Evolutionary conservation across 2,113 vertebrate genomes (phyloP).

Genomic region (Sylvia atricapilla): DNA sequence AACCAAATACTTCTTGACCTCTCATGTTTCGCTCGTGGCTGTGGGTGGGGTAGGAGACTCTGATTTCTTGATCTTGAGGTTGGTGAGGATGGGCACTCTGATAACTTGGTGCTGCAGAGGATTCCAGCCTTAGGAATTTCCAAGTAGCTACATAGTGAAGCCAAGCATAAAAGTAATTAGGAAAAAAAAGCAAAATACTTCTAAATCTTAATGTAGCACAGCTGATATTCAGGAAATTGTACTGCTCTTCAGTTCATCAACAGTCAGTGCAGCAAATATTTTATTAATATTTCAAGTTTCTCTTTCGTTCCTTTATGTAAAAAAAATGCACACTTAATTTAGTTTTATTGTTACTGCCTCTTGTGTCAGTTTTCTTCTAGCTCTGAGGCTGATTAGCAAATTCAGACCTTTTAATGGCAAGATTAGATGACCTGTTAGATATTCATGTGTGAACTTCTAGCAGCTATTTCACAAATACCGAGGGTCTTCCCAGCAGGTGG

Average conservation of each 20-base stretch:
- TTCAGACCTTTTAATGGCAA: constrained; percentile 11
- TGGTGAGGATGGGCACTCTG: background rate
- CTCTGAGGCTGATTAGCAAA: background rate
- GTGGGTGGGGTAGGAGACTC: background rate
- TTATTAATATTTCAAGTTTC: constrained; percentile 56
- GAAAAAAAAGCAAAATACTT: background rate
- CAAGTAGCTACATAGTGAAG: background rate
- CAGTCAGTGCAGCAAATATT: constrained; percentile 17
- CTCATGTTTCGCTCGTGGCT: background rate
- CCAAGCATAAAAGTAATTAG: constrained; percentile 31
- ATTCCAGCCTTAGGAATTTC: background rate
- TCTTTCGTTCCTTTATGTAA: constrained; percentile 16
- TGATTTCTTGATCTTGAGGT: background rate
- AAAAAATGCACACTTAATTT: constrained; percentile 4
- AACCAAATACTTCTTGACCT: background rate
- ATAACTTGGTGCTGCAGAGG: background rate
- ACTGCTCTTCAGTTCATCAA: constrained; percentile 43
- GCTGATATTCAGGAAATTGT: constrained; percentile 1
- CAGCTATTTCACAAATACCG: background rate
- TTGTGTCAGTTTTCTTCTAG: constrained; percentile 6
- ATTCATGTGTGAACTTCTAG: background rate
- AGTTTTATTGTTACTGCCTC: constrained; percentile 1
- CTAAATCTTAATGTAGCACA: constrained; percentile 26
- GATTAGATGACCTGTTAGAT: constrained; percentile 13
- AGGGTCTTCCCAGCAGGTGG: background rate